Base-by-base conservation (phyloP, 2,888 invertebrate species). In the Ectemnius continuus region DNA sequence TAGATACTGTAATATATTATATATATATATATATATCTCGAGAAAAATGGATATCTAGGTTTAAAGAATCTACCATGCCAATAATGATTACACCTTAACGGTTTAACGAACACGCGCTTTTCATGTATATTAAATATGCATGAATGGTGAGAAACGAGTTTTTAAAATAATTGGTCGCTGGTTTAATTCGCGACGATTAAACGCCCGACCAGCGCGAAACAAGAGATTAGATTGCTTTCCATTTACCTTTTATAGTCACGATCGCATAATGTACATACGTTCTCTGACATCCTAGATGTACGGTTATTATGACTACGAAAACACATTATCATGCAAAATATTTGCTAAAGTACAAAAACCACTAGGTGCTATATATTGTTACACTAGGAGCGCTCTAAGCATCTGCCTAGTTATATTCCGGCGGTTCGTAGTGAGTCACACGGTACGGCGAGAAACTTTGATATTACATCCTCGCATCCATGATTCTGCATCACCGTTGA, bases 351-450 rank as follows among this genome's bases (percentile, higher is more conserved):
- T 90, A 91, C 90, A 89, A 89, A 88, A 88, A 81, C 76, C 81
- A 89, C 88, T 90, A 91, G 91, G 90, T 91, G 91, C 91, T 91
- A 90, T 87, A 88, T 88, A 52, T 52, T 88, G 86, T 91, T 90
- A 90, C 85, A 87, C 88, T 90, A 90, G 88, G 86, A 87, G 84
- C 83, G 81, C 83, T 84, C 64, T 78, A 83, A 81, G 78, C 81
- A 80, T 73, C 75, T 79, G 79, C 81, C 84, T 81, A 84, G 82
- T 81, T 83, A 84, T 84, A 83, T 83, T 85, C 83, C 81, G 84
- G 77, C 84, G 84, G 80, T 76, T 87, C 81, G 79, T 83, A 80
- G 80, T 77, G 84, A 65, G 78, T 79, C 61, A 46, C 16, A 14
- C 52, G 16, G n/a, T 47, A 13, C 52, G 52, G 16, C 16, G 52